phyloP scores from a whole-genome alignment of 2,888 invertebrate genomes.

The Tenthredo distinguenda region DNA sequence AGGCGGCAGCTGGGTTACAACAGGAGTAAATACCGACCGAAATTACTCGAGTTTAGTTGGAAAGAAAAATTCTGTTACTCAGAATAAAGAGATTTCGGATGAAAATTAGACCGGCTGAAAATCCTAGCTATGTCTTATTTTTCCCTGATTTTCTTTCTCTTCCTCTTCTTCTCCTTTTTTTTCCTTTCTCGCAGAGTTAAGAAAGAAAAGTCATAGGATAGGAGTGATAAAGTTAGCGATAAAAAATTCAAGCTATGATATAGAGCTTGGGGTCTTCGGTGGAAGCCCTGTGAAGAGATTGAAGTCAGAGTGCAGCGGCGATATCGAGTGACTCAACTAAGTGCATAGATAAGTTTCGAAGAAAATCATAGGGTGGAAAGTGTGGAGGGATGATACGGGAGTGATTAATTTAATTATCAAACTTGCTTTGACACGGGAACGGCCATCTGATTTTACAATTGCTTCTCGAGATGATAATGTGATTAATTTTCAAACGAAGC shows the following conservation, averaged over 20 bases:
- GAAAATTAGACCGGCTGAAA: no score
- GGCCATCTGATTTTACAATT: slow-evolving; percentile 54
- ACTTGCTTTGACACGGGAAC: slow-evolving; percentile 61
- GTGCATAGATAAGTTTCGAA: not conserved
- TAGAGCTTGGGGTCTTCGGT: not conserved
- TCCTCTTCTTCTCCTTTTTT: not conserved
- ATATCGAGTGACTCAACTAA: not conserved
- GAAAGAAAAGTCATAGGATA: not conserved
- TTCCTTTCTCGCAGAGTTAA: not conserved
- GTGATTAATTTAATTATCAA: slow-evolving; percentile 63
- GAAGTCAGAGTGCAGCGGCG: not conserved
- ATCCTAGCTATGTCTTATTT: no score
- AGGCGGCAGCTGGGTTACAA: no score
- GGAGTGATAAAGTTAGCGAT: not conserved
- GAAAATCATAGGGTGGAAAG: not conserved
- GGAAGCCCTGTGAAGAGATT: not conserved
- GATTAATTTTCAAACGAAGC: slow-evolving; percentile 63
- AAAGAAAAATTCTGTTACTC: no score
- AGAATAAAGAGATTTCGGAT: no score
- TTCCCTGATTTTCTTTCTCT: not conserved
- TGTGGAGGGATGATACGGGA: slow-evolving; percentile 55
- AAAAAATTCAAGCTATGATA: not conserved
- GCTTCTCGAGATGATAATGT: slow-evolving; percentile 59
- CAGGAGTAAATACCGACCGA: no score
- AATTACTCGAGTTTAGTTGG: no score